Conservation (phyloP, 2,113 vertebrate species). For the Heloderma charlesbogerti region DNA sequence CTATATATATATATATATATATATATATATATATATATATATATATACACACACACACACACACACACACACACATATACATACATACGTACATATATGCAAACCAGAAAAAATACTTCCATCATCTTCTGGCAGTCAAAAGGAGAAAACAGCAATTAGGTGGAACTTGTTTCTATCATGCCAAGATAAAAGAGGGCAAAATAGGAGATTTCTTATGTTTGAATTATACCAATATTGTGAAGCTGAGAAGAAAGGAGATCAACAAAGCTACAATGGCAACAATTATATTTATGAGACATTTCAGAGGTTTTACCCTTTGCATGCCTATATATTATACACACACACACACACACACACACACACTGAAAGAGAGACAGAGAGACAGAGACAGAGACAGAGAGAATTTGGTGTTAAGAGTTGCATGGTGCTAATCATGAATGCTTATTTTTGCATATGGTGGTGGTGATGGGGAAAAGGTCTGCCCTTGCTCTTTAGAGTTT, state of each 20-base stretch:
- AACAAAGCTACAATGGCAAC: neutral
- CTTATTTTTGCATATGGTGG: neutral
- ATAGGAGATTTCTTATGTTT: neutral
- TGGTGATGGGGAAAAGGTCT: too few relatives aligned
- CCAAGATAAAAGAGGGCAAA: neutral
- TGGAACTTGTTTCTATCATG: neutral
- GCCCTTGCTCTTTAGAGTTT: neutral
- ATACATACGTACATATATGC: too few relatives aligned
- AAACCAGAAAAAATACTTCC: constrained; percentile 11
- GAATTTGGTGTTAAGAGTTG: neutral
- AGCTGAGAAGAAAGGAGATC: neutral
- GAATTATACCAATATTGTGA: neutral
- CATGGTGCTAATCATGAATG: neutral
- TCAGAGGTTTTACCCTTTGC: neutral
- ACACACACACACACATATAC: too few relatives aligned
- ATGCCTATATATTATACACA: neutral
- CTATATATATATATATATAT: too few relatives aligned
- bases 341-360: too few relatives aligned
- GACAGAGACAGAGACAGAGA: too few relatives aligned
- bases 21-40: too few relatives aligned
- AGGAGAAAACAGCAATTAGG: constrained; percentile 13
- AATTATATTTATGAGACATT: neutral
- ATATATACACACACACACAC: too few relatives aligned
- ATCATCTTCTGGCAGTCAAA: neutral
- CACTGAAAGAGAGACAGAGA: too few relatives aligned